Base-by-base conservation (phyloP, 1,140 invertebrate genomes). In the Leptopilina clavipes region DNA sequence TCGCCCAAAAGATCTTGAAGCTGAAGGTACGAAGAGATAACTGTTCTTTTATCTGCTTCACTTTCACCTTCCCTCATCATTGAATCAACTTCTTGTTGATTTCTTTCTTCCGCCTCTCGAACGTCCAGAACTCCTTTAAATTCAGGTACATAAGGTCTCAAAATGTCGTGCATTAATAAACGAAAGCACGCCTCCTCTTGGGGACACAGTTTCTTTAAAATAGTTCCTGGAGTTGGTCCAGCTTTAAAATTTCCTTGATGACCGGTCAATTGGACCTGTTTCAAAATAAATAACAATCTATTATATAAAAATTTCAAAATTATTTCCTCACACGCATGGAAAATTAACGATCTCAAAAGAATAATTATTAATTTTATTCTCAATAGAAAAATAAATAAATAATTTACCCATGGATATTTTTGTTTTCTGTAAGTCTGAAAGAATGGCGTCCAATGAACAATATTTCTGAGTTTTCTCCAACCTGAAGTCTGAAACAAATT, bases 351-450 rank as follows among this genome's bases (percentile, higher is more conserved):
- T n/a, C n/a, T 31, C 25, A 31, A 2, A 31, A 31, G 25, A 31
- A 31, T 31, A 31, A 31, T 31, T 31, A 31, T 40, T 40, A 40
- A 40, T 8, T 8, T 8, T 7, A 48, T 17, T 76, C 17, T 52
- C 56, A 45, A 48, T 74, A 45, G 56, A 44, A n/a, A 73, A 48
- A 48, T 11, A 18, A 76, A 48, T 56, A 72, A 9, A 48, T 72
- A 52, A 78, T 79, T 85, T 73, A 90, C 96, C 97, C 97, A 99
- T 71, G 97, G 97, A 91, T 98, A 98, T 78, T 95, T 92, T 90
- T 97, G 95, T 88, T 98, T 97, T 89, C 98, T 98, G 92, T 98
- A 98, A 0, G 96, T 98, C 91, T 98, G 97, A 86, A 98, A 96
- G 92, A 98, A 98, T 22, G 97, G 97, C 40, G 97, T 97, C 96